Conservation (phyloP, 2,113 vertebrate genomes). For the Hassar affinis region DNA sequence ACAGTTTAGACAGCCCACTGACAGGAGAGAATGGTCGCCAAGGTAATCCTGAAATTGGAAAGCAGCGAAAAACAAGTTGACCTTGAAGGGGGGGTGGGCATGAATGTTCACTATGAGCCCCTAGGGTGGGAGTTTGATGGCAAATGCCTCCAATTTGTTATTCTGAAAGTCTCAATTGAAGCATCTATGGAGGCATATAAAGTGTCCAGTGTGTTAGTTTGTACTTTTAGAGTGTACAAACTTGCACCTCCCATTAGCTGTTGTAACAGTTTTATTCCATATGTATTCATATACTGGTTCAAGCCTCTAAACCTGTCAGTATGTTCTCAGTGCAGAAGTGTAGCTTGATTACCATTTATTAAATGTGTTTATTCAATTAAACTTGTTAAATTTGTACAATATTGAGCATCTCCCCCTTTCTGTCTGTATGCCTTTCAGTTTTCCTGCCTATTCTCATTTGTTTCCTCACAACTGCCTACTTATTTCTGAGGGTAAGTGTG, state of each 20-base stretch:
- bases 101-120: conserved; percentile 49
- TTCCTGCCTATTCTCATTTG: conserved; percentile 26
- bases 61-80: conserved; percentile 55
- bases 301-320: conserved; percentile 5
- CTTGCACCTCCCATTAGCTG: conserved; percentile 4
- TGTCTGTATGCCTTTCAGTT: conserved; percentile 31
- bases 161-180: conserved; percentile 48
- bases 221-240: background rate
- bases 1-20: conserved; percentile 37
- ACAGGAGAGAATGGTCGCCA: conserved; percentile 48
- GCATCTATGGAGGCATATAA: conserved; percentile 33
- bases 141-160: conserved; percentile 48
- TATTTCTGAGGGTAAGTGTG: conserved; percentile 43
- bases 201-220: conserved; percentile 24
- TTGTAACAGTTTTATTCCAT: background rate
- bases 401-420: conserved; percentile 10
- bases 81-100: conserved; percentile 44
- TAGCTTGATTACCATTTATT: conserved; percentile 4
- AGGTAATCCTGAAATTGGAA: conserved; percentile 57
- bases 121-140: conserved; percentile 47
- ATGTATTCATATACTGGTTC: background rate
- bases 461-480: conserved; percentile 41
- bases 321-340: background rate
- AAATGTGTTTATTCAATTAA: background rate
- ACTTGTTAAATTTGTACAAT: conserved; percentile 7